Base-by-base conservation (phyloP, 2,888 invertebrate species). In the Muschampia plurimacula region DNA sequence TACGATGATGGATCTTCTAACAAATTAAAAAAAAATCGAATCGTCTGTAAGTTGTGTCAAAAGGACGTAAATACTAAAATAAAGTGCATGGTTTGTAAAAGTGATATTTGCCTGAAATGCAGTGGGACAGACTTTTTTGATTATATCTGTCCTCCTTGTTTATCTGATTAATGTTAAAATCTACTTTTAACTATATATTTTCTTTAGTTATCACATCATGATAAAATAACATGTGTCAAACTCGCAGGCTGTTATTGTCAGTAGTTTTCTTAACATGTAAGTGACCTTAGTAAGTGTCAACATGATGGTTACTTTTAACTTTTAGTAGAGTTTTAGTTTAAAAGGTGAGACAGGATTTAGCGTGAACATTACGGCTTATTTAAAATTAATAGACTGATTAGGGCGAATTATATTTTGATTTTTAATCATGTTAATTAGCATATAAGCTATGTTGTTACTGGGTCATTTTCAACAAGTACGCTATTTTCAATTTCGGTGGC, bases 71-170 rank as follows among this genome's bases (percentile, higher is more conserved):
- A 67, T 13, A 55, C 32, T 67, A 67, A 67, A 67, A 67, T 67
- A 52, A 67, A 67, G 55, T 67, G 67, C 67, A 67, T 67, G 67
- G 55, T 67, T 67, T 67, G 67, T 67, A 67, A 67, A 67, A 52
- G 67, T 67, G 67, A 67, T 55, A 12, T 67, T 52, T 67, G 67
- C 36, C 55, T 67, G 55, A 55, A 67, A 52, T 67, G 67, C 67
- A 67, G 67, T 67, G 67, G 67, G 32, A 67, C 67, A 67, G 52
- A 67, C 55, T 67, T 52, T 67, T 67, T 67, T 67, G 67, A 67
- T 67, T 67, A 67, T 13, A 67, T 67, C 52, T 67, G 67, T 67
- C 67, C 57, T 57, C 57, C 57, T 57, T 46, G 44, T 46, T 46
- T 46, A 32, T 32, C 12, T 46, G 44, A 10, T 46, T 2, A 46